A percentile compares a stretch with the other conserved stretches of the same genome.
phyloP scores from a whole-genome alignment of 2,888 invertebrate species.

The Lumbricus terrestris region DNA sequence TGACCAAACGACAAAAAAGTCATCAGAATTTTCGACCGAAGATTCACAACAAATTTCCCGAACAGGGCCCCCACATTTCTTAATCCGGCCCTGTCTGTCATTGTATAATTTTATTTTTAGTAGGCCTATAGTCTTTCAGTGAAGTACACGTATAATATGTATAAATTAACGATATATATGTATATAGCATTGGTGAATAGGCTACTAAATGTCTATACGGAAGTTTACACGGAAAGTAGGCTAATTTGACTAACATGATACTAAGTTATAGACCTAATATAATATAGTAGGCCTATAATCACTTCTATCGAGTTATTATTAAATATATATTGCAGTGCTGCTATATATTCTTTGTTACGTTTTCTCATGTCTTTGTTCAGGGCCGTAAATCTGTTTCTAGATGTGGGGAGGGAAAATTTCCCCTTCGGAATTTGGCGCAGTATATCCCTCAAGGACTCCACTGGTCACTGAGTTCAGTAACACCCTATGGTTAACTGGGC shows the following conservation, averaged over 20 bases:
- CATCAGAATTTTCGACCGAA: too few species aligned
- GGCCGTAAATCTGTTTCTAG: too few species aligned
- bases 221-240: not conserved
- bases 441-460: too few species aligned
- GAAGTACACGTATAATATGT: not conserved
- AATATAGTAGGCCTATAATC: not conserved
- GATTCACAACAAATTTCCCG: too few species aligned
- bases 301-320: not conserved
- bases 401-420: too few species aligned
- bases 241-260: slow-evolving; percentile 3
- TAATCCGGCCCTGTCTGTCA: too few species aligned
- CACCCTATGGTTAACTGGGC: too few species aligned
- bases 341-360: not conserved
- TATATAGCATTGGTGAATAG: not conserved
- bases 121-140: not conserved
- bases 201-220: not conserved
- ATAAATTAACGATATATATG: not conserved
- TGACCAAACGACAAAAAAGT: too few species aligned
- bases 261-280: too few species aligned
- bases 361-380: not conserved
- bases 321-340: not conserved
- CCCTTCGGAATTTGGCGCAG: too few species aligned
- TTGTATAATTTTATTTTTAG: not conserved
- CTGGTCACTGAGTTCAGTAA: too few species aligned
- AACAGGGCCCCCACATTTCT: too few species aligned